phyloP scores from a whole-genome alignment of 2,113 vertebrate genomes.

The Lamprologus sp. region DNA sequence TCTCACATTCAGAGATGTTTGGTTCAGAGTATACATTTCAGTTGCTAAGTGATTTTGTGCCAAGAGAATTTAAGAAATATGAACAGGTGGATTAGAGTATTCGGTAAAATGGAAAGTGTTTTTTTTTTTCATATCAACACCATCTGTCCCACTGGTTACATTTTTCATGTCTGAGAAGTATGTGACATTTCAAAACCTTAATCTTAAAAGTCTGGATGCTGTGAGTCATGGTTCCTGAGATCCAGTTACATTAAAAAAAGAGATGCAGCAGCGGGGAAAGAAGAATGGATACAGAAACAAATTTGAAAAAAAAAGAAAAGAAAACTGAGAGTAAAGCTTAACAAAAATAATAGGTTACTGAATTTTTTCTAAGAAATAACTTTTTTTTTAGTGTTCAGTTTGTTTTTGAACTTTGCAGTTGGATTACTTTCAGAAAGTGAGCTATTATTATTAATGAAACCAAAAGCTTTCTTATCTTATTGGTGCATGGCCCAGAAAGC shows the following conservation, averaged over 20 bases:
- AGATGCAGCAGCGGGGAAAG: not conserved
- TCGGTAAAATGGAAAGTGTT: not conserved
- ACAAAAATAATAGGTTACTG: not conserved
- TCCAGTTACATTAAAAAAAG: not conserved
- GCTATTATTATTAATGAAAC: slow-evolving; percentile 7
- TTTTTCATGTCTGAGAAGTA: not conserved
- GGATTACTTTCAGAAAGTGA: not conserved
- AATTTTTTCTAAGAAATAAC: not conserved
- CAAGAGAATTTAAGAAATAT: not conserved
- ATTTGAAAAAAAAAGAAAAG: rapidly evolving
- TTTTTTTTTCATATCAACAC: not conserved
- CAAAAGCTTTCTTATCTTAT: not conserved
- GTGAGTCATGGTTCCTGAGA: not conserved
- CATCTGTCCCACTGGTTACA: not conserved
- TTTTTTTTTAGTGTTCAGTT: not conserved
- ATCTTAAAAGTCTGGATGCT: not conserved
- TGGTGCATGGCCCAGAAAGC: not conserved
- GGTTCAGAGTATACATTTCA: not conserved
- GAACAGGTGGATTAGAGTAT: not conserved
- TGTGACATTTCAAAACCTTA: not conserved
- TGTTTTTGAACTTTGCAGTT: not conserved
- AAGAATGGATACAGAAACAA: not conserved
- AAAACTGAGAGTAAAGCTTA: not conserved
- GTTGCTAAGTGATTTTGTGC: not conserved
- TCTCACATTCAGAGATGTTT: not conserved